Base-by-base conservation (phyloP, 2,888 invertebrate species). In the Lithophane semibrunnea region DNA sequence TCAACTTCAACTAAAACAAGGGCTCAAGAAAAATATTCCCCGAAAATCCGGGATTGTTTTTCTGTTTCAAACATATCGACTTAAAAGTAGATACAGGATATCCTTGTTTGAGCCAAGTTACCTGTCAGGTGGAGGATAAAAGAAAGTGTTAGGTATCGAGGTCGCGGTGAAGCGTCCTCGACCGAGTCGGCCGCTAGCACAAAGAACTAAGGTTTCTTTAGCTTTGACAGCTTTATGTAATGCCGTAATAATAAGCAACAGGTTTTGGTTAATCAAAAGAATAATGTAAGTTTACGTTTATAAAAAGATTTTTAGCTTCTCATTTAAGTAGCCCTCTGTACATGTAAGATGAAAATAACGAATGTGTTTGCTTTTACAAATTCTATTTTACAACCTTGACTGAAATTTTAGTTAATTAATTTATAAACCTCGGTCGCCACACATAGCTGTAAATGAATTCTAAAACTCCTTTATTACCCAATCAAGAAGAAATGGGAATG, bases 91-190 rank as follows among this genome's bases (percentile, higher is more conserved):
- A 87, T 84, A 88, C 86, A 85, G 88, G 89, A 91, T 90, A 91
- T 91, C 90, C 90, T 89, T 87, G 88, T 88, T 79, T 81, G 78
- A 77, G 81, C 73, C 86, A 89, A 91, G 88, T 90, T 90, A 92
- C 90, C 91, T 91, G 91, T 89, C 91, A 90, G 87, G 86, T 44
- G 64, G 90, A 90, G 90, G 89, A 92, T 91, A 90, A 92, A 86
- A 92, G 91, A 91, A 89, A 86, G 89, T 87, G 90, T 88, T 82
- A 68, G 82, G 87, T 89, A 92, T 93, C 87, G 91, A 87, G 92
- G 92, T 90, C 92, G 88, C 80, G 69, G 63, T 80, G 77, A 77
- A 93, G 92, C 79, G 86, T 90, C 80, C 92, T 93, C 88, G 85
- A 89, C 88, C 82, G 83, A 88, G 88, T 89, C 87, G 80, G 88